Conservation (phyloP, 2,113 vertebrate species). For the Acrocephalus arundinaceus region DNA sequence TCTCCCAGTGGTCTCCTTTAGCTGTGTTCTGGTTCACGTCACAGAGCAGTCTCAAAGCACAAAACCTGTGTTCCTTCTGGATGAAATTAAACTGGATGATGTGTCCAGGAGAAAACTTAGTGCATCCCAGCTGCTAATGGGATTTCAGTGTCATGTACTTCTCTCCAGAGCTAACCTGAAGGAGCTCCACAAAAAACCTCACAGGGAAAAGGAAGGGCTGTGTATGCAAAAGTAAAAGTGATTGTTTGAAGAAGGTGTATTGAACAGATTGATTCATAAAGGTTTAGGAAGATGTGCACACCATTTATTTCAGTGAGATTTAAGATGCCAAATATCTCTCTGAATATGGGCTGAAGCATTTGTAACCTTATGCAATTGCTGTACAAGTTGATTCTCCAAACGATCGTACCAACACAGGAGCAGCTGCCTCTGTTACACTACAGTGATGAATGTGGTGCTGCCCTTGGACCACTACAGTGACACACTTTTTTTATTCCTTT, state of each 20-base stretch:
- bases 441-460: background rate
- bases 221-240: background rate
- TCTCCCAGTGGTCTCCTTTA: background rate
- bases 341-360: background rate
- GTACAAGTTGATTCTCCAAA: background rate
- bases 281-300: background rate
- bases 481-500: background rate
- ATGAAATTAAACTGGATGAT: background rate
- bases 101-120: background rate
- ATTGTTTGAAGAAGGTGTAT: background rate
- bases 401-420: background rate
- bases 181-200: background rate
- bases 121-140: background rate
- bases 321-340: background rate
- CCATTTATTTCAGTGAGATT: background rate
- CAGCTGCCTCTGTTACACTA: background rate
- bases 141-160: background rate
- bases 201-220: background rate
- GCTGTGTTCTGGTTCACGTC: background rate
- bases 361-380: background rate
- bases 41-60: background rate
- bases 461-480: background rate
- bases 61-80: background rate
- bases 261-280: background rate
- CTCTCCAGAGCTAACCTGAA: background rate